Evolutionary conservation across 2,113 vertebrate species (phyloP), one percentile per base, ranked within the genome.

Genomic region (Bubo blakistoni): DNA sequence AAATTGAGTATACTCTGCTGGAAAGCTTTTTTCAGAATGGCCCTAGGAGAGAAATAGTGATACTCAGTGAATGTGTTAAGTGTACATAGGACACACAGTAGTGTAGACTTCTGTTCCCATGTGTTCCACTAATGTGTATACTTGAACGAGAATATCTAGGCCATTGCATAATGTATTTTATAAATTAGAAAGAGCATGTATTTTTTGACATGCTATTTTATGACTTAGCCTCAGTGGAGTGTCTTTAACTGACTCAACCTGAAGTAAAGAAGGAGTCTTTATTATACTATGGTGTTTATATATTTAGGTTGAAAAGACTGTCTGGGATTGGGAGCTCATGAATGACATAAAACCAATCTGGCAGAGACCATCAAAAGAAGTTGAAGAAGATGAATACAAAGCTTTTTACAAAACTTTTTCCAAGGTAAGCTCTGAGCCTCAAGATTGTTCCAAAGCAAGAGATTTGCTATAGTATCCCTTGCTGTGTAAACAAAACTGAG

Each of bases 311-410:
- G 99, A 99, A 96, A 99, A 99, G 98, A 99, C 99, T 11, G 99
- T 99, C 80, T 99, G 99, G 99, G 99, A 99, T 58, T 99, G 99
- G 99, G 99, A 99, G 88, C 99, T 99, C 70, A 99, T 99, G 99
- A 99, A 99, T 93, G 99, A 99, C 69, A 99, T 99, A 94, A 99
- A 99, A 97, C 99, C 99, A 17, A 99, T 99, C 97, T 99, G 99
- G 99, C 99, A 99, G 98, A 99, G 99, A 92, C 99, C 98, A 25
- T 98, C 99, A 20, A 99, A 99, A 95, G 99, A 99, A 96, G 99
- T 99, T 49, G 99, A 99, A 95, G 99, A 99, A 21, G 99, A 99
- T 38, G 99, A 99, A 93, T 99, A 99, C 97, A 99, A 98, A 86
- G 99, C 99, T 65, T 99, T 99, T 97, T 99, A 99, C 98, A 99